Base-by-base conservation (phyloP, 2,113 vertebrate genomes). In the Camelus bactrianus region DNA sequence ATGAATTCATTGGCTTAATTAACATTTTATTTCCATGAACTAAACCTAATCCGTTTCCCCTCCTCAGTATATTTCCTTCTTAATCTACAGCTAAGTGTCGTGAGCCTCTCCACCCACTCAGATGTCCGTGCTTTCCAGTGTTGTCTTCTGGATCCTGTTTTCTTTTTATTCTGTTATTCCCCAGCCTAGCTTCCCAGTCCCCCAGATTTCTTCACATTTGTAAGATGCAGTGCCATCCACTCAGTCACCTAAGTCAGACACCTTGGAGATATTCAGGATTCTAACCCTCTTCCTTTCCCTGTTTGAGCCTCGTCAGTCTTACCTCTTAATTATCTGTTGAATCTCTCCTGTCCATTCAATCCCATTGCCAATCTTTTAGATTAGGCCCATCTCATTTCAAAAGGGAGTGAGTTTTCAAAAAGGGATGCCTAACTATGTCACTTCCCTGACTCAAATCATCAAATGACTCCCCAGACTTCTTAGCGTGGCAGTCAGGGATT, bases 21-120 rank as follows among this genome's bases (percentile, higher is more conserved):
- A 80, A 56, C 67, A 69, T 97, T 94, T 95, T 86, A 75, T 89
- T 95, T 91, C 64, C 73, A 84, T 95, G 73, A 75, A 35, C 24
- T 89, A 87, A 92, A 69, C 42, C 42, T 79, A 89, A 35, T 69
- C 48, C 12, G 64, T 93, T 93, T 89, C 24, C 60, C 20, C 30
- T 77, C 26, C 84, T 88, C 26, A 38, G 3, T 73, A n/a, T 70
- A 72, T 82, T 96, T 93, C 30, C 30, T 90, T 82, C 22, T 93
- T 62, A 35, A 83, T 95, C 32, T 64, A 73, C n/a, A 81, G 5
- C 46, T 72, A 28, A 77, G 77, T 69, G 14, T 58, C 15, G 72
- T 62, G 60, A 73, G 50, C 48, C 32, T 46, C 22, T 46, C 30
- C 35, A 54, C 83, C 67, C 48, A 50, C 42, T 70, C 16, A 76